phyloP scores from a whole-genome alignment of 2,113 vertebrate species.

The Odontesthes bonariensis region DNA sequence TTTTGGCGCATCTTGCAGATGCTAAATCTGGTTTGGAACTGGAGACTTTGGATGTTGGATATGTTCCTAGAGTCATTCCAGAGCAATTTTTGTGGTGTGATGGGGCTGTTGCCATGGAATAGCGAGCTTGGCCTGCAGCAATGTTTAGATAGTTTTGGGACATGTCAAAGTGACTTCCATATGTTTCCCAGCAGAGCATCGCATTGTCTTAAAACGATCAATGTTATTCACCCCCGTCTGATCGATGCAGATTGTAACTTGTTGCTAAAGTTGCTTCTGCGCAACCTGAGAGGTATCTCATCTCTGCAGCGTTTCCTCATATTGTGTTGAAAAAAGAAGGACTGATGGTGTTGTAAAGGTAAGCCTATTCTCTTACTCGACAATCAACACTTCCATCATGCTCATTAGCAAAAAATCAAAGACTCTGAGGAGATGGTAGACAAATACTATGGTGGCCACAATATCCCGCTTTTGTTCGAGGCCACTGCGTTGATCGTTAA shows the following conservation, averaged over 20 bases:
- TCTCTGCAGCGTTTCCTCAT: neutral
- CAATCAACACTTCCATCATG: constrained; percentile 42
- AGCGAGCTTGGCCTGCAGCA: neutral
- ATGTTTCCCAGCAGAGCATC: neutral
- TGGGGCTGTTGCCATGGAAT: neutral
- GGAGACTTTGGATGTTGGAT: no score
- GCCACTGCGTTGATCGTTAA: constrained; percentile 36
- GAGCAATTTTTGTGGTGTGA: no score
- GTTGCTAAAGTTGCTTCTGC: neutral
- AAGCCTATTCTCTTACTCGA: constrained; percentile 11
- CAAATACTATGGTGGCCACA: constrained; percentile 45
- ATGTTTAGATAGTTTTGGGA: neutral
- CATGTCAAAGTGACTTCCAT: neutral
- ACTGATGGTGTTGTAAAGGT: constrained; percentile 26
- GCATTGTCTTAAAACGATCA: neutral
- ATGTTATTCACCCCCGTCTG: neutral
- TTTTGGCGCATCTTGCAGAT: no score
- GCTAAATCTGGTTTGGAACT: no score
- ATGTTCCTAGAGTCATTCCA: no score
- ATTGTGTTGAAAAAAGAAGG: neutral
- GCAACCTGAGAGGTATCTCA: neutral
- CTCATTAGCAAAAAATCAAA: constrained; percentile 59
- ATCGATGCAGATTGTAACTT: neutral
- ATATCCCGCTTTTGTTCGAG: constrained; percentile 60
- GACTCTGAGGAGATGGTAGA: constrained; percentile 40